Evolutionary conservation across 1,140 invertebrate genomes (phyloP), one percentile per base, ranked within the genome.

Genomic region (Pectinophora gossypiella): DNA sequence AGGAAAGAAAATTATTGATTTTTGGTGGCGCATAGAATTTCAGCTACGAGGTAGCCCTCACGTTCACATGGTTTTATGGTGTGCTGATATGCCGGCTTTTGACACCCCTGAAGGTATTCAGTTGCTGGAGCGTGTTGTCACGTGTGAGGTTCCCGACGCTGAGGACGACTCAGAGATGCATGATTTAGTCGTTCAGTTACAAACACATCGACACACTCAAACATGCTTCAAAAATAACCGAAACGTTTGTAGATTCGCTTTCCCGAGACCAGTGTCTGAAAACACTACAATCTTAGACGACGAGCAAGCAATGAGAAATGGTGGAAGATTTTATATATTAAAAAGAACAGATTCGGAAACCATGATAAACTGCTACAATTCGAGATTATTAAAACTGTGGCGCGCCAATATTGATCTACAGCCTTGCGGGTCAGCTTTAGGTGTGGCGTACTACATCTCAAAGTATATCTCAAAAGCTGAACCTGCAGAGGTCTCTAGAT

Each of bases 51-150:
- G 67, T 13, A 64, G 54, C 23, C 67, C 56, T 15, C 56, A 67
- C 52, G 22, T 64, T 0, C 61, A 70, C 49, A 70, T 67, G 59
- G 22, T 62, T 7, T 13, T 61, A 1, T 64, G 61, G 68, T 61
- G 52, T 52, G 45, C 47, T 0, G 23, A 32, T 57, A 5, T 56
- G 32, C 61, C 55, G 6, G 51, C 51, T 19, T 66, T 66, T 51
- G n/a, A 16, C 27, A 64, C 48, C 18, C 23, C 35, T 7, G 48
- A 70, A 54, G 61, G 61, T 1, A 44, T 56, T 16, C 7, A 2
- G 3, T 13, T 59, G 22, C 57, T 63, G 38, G 40, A 65, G n/a
- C 36, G 23, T 16, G 43, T 62, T 6, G 36, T 38, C n/a, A 7
- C 36, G 6, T 38, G 36, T 13, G 6, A 7, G 13, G 6, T 38